A percentile compares a stretch with the other conserved stretches of the same genome.
Conservation (phyloP, 2,113 vertebrate genomes). For the Trichechus manatus region DNA sequence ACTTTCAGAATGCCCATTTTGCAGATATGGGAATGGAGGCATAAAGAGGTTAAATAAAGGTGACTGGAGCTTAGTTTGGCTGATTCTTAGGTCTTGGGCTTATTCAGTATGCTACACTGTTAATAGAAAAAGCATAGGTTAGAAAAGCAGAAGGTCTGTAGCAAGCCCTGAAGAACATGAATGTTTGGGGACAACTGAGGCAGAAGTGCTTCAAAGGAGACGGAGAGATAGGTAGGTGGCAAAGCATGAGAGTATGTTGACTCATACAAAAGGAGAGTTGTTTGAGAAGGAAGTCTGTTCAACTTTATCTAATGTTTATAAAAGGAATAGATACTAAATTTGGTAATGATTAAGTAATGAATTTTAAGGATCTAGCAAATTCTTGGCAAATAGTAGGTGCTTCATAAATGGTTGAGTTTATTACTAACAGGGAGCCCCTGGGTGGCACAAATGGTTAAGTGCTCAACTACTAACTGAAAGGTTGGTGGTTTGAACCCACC, state of each 20-base stretch:
- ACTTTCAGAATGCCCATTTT: neutral
- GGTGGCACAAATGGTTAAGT: neutral
- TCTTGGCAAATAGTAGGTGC: slow-evolving; percentile 15
- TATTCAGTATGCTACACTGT: neutral
- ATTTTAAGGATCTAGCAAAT: slow-evolving; percentile 3
- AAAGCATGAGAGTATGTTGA: neutral
- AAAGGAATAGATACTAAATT: neutral
- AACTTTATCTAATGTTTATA: neutral
- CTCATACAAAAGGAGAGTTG: neutral
- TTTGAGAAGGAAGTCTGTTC: neutral
- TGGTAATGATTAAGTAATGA: neutral
- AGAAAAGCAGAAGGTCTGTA: neutral
- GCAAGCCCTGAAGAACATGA: neutral
- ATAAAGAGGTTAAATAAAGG: neutral
- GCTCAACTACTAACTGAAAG: neutral
- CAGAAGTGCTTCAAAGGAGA: neutral
- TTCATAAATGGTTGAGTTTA: neutral
- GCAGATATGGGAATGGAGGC: neutral
- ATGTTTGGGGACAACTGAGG: neutral
- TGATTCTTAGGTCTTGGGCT: neutral
- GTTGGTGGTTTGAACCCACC: neutral
- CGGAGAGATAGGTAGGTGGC: neutral
- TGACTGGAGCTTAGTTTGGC: neutral
- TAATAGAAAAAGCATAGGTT: neutral
- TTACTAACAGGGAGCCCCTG: neutral